These are phyloP conservation scores for Drosophila tristis DNA, from an alignment of 1,140 invertebrate species.

Conservation along the genomic window DNA sequence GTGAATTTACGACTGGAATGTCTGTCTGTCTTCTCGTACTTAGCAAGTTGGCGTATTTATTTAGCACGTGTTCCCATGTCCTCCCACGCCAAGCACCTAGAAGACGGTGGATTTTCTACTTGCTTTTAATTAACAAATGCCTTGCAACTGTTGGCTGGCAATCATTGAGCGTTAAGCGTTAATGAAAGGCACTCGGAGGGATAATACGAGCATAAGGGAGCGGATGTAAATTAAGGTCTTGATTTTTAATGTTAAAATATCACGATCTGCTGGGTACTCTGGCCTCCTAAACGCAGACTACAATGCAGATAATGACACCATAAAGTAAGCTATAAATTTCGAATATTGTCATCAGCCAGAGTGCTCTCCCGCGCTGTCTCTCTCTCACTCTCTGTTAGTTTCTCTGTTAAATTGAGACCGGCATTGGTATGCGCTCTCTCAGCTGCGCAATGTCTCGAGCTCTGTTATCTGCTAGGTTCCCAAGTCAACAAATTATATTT, in stretches of 20 bases:
- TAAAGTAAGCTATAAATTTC: too few relatives aligned
- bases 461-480: not conserved
- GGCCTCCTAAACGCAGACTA: too few relatives aligned
- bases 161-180: constrained; percentile 41
- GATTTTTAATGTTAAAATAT: constrained; percentile 5
- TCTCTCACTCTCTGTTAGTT: too few relatives aligned
- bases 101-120: constrained; percentile 37
- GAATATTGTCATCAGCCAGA: too few relatives aligned
- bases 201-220: too few relatives aligned
- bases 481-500: constrained; percentile 6
- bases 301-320: too few relatives aligned
- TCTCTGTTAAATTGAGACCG: too few relatives aligned
- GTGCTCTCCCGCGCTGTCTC: too few relatives aligned
- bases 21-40: constrained; percentile 41
- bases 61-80: constrained; percentile 52
- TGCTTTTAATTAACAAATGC: constrained; percentile 63
- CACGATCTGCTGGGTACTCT: constrained; percentile 5
- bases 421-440: not conserved
- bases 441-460: not conserved
- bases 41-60: constrained; percentile 46
- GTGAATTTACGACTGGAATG: constrained; percentile 52
- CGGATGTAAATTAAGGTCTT: not conserved
- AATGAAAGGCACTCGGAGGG: constrained; percentile 20
- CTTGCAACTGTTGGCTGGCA: constrained; percentile 42
- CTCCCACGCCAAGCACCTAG: constrained; percentile 10